These are phyloP conservation scores for Portunus trituberculatus DNA, from an alignment of 1,140 invertebrate genomes.

Conservation along the genomic window DNA sequence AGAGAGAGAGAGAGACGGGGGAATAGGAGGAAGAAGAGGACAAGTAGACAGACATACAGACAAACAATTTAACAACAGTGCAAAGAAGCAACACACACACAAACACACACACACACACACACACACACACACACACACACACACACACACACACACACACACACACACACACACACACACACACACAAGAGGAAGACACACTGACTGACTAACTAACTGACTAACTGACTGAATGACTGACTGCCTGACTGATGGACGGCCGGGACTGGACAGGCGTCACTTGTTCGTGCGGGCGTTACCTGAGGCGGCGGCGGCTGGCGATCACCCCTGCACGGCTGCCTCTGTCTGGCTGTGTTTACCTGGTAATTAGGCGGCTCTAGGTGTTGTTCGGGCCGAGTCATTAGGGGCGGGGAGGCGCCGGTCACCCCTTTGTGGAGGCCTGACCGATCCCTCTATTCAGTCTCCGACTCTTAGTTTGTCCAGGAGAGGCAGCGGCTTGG, in stretches of 20 bases:
- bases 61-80: not conserved
- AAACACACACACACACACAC: not conserved
- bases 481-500: not conserved
- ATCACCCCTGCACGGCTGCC: not conserved
- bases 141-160: constrained; percentile 12
- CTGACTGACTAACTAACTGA: not conserved
- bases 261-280: not conserved
- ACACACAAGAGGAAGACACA: too few relatives aligned
- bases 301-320: not conserved
- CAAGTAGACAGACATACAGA: not conserved
- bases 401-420: not conserved
- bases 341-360: constrained; percentile 7
- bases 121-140: not conserved
- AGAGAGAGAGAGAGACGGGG: not conserved
- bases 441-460: not conserved
- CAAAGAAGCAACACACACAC: not conserved
- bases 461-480: not conserved
- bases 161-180: constrained; percentile 10
- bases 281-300: not conserved
- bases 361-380: constrained; percentile 11
- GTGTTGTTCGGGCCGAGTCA: constrained; percentile 9
- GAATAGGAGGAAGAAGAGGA: not conserved
- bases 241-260: not conserved
- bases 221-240: not conserved
- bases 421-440: not conserved